phyloP scores from a whole-genome alignment of 2,113 vertebrate species.

The Cochlearius cochlearius region DNA sequence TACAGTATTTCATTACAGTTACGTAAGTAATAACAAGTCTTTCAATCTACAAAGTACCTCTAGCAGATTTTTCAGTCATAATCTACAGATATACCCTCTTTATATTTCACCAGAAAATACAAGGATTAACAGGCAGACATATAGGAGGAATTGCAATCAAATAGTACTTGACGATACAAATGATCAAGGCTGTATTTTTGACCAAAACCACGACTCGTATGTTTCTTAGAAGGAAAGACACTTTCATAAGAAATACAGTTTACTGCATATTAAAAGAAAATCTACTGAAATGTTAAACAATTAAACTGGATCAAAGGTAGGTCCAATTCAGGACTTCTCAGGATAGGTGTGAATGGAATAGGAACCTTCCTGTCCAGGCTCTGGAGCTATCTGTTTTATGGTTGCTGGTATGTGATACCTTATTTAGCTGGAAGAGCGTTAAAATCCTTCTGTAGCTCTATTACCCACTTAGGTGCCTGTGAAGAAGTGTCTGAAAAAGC shows the following conservation, averaged over 20 bases:
- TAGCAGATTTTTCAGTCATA: neutral
- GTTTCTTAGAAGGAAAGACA: neutral
- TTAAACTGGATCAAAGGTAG: neutral
- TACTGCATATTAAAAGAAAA: neutral
- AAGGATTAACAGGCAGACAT: neutral
- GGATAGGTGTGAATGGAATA: neutral
- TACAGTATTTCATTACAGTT: neutral
- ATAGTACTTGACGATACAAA: neutral
- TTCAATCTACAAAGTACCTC: neutral
- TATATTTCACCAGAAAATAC: neutral
- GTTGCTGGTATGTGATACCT: neutral
- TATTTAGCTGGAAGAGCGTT: neutral
- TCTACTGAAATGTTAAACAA: neutral
- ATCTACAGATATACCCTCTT: neutral
- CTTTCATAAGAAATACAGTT: neutral
- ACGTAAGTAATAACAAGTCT: neutral
- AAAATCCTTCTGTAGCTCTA: neutral
- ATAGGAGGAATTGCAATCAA: neutral
- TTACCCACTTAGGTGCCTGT: neutral
- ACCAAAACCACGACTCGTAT: fast-evolving
- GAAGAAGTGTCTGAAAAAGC: neutral
- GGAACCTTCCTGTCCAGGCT: neutral
- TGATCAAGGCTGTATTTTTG: neutral
- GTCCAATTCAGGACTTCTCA: neutral
- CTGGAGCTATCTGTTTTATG: neutral